Base-by-base conservation (phyloP, 2,797 vertebrate genomes). In the Tympanoctomys barrerae region DNA sequence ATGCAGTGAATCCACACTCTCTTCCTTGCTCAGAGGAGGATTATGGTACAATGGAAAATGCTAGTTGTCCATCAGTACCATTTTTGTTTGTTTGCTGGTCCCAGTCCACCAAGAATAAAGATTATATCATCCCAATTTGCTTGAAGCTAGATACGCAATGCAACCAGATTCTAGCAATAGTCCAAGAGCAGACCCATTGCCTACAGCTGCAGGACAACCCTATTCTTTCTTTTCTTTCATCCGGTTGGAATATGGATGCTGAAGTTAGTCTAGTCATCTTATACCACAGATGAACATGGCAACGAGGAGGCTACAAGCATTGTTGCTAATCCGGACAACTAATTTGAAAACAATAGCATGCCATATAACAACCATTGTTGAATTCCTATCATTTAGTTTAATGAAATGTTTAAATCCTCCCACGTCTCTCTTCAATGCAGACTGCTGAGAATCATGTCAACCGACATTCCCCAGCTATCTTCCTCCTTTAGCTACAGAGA, bases 71-170 rank as follows among this genome's bases (percentile, higher is more conserved):
- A 73, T 81, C 22, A 36, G 2, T 42, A 36, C 84, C 5, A 26
- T 54, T 78, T 77, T 39, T 92, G 68, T 90, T 64, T 71, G 39
- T 64, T 90, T 46, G 54, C 68, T 93, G 18, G 26, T 93, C 39
- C 82, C 46, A 87, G 64, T 18, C 33, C 46, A 89, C n/a, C 13
- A 89, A 83, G 19, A 92, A 85, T 61, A 83, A 96, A 92, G 10
- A 26, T 31, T 73, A 62, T 5, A 59, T 52, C 70, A 83, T 21
- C 14, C 70, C 39, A 36, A 42, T 92, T 92, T 94, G 66, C 75
- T 93, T 94, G 68, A 61, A 89, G 57, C 26, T 77, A 93, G 24
- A 3, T 66, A 42, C 61, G 57, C 16, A 39, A 18, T 71, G 21
- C 70, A 70, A 83, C 82, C 52, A 83, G 59, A 89, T 46, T 89